Evolutionary conservation across 2,797 vertebrate species (phyloP), one percentile per base, ranked within the genome.

Genomic region (Catostomus latipinnis): DNA sequence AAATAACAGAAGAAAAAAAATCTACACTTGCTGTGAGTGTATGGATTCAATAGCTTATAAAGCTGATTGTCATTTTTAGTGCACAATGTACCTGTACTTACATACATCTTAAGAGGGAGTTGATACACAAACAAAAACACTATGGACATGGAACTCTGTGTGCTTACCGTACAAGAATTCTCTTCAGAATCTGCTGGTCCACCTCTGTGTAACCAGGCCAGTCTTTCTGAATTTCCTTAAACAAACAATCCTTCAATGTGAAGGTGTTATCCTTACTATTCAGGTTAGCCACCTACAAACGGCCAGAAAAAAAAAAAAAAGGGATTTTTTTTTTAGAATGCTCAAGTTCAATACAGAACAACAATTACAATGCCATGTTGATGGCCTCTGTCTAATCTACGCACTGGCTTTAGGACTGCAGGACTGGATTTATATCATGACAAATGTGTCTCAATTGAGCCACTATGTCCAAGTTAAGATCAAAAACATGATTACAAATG

Each of bases 171-270:
- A 95, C 94, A 1, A 98, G 94, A 81, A 97, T 95, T 81, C 97
- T 96, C 89, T 97, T 97, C 72, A 99, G 92, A 87, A 98, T 91
- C 88, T 97, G 97, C 88, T 97, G 98, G 88, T 99, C 98, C 72
- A 96, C 96, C 82, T 99, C 97, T 0, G 96, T 96, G 93, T 99
- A 99, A 86, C 98, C 97, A 0, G 97, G 96, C 98, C 98, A 99
- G 88, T 98, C 96, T 87, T 95, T 96, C 91, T 98, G 97, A 83
- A 99, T 91, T 2, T 97, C 97, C 76, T 96, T 97, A 93, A 96
- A 98, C 62, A 96, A 89, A 85, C 92, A 90, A 82, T 98, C 97
- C 90, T 96, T 96, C 89, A 99, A 93, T 0, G 96, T 98, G 91
- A 95, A 98, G 5, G 97, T 96, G 89, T 95, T 94, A 82, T 99